Percentiles rank a stretch among this genome's conserved stretches.
These are phyloP conservation scores for Palythoa grandis DNA, from an alignment of 92 coral and sea anemone species.

Conservation along the genomic window DNA sequence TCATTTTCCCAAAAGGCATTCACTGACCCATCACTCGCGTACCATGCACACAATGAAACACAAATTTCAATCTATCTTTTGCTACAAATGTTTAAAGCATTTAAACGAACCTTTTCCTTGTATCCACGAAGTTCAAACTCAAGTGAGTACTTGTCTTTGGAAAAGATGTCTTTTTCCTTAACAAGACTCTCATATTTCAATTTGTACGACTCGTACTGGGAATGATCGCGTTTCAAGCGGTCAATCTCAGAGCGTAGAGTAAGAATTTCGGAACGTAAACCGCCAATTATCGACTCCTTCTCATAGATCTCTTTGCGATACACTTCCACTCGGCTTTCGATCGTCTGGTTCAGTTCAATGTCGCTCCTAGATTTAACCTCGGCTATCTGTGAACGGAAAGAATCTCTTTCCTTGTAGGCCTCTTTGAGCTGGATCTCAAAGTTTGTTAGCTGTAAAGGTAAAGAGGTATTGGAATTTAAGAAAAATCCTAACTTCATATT, in stretches of 20 bases:
- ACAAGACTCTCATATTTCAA: constrained; percentile 48
- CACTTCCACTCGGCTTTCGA: constrained; percentile 56
- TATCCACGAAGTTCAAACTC: constrained; percentile 51
- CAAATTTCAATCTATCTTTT: too few species aligned
- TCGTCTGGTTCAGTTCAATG: constrained; percentile 39
- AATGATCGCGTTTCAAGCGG: constrained; percentile 45
- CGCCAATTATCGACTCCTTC: constrained; percentile 47
- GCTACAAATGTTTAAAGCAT: not conserved
- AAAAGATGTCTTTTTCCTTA: constrained; percentile 45
- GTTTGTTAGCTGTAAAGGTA: constrained; percentile 16
- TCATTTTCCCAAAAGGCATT: too few species aligned
- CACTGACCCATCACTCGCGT: too few species aligned
- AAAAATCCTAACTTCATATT: too few species aligned
- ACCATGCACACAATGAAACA: too few species aligned
- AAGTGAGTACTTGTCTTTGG: constrained; percentile 22
- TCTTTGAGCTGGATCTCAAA: constrained; percentile 37
- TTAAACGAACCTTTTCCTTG: constrained; percentile 41
- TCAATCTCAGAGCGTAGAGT: constrained; percentile 42
- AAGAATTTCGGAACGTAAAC: constrained; percentile 42
- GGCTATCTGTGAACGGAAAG: constrained; percentile 47
- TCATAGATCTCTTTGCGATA: constrained; percentile 52
- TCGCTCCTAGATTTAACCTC: constrained; percentile 54
- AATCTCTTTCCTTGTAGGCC: constrained; percentile 49
- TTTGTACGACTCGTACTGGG: constrained; percentile 50
- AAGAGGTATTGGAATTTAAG: not conserved